Conservation (phyloP, 2,888 invertebrate species). For the Cephus runcator region DNA sequence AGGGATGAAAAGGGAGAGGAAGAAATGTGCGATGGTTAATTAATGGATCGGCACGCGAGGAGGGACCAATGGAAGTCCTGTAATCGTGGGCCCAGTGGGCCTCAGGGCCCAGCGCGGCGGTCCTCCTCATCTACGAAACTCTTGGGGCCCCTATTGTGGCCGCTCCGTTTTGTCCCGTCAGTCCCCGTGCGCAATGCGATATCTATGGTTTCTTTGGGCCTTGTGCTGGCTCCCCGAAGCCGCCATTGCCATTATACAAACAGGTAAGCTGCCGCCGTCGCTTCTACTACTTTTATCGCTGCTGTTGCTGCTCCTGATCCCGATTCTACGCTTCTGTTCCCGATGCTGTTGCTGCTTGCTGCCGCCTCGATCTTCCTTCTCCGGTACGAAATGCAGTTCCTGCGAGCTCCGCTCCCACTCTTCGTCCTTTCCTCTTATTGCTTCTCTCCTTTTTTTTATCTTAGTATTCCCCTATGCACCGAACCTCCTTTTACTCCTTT, state of each 20-base stretch:
- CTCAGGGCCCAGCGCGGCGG: conserved; percentile 9
- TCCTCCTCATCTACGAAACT: conserved; percentile 15
- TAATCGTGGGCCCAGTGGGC: conserved; percentile 32
- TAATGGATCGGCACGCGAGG: conserved; percentile 61
- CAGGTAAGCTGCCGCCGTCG: conserved; percentile 14
- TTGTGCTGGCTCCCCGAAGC: conserved; percentile 47
- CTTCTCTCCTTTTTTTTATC: background rate
- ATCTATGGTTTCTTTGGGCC: conserved; percentile 60
- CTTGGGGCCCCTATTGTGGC: conserved; percentile 49
- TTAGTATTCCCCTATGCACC: background rate
- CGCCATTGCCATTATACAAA: conserved; percentile 46
- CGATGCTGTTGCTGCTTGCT: background rate
- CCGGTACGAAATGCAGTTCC: conserved; percentile 34
- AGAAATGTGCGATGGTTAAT: conserved; percentile 51
- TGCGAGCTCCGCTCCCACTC: conserved; percentile 26
- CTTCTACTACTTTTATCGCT: conserved; percentile 6
- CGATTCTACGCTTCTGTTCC: background rate
- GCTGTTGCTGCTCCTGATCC: background rate
- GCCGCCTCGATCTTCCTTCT: background rate
- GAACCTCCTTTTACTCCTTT: background rate
- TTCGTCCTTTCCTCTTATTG: background rate
- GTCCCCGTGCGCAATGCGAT: conserved; percentile 63
- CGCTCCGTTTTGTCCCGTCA: conserved; percentile 63
- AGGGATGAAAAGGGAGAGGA: conserved; percentile 6
- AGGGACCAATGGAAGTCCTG: conserved; percentile 34